Evolutionary conservation across 2,113 vertebrate species (phyloP).

Genomic region (Scomber scombrus): DNA sequence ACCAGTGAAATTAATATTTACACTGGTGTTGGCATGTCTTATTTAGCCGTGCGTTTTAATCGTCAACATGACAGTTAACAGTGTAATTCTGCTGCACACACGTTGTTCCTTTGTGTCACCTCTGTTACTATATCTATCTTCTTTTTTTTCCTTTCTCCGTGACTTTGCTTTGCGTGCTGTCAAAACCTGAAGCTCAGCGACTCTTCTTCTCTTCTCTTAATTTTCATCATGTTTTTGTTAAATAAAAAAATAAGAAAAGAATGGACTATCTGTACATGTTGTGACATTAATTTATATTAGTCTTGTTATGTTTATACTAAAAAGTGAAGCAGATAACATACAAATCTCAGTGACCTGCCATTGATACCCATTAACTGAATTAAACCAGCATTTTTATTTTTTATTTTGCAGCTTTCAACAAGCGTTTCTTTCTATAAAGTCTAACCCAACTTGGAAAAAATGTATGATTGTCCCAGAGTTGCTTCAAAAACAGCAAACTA

Average conservation of each 20-base stretch:
- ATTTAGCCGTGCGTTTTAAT: conserved; percentile 32
- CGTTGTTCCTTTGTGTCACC: conserved; percentile 17
- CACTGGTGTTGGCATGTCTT: conserved; percentile 39
- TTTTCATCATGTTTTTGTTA: background rate
- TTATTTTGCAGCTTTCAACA: background rate
- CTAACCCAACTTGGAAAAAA: too few species aligned
- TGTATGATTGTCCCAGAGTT: too few species aligned
- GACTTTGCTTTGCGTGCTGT: background rate
- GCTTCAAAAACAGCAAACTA: too few species aligned
- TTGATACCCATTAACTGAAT: background rate
- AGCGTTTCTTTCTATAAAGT: background rate
- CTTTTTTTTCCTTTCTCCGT: too few species aligned
- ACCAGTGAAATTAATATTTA: conserved; percentile 65
- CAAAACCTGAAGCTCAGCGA: background rate
- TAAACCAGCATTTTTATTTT: background rate
- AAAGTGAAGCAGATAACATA: background rate
- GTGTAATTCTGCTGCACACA: conserved; percentile 28
- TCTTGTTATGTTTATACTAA: background rate
- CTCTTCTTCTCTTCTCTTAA: background rate
- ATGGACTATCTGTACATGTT: background rate
- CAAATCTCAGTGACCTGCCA: background rate
- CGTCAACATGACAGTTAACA: conserved; percentile 49
- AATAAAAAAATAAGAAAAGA: background rate
- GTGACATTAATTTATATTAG: background rate
- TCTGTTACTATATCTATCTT: background rate